A percentile compares a stretch with the other conserved stretches of the same genome.
phyloP scores from a whole-genome alignment of 1,140 invertebrate genomes.

The Anagrus nilaparvatae region DNA sequence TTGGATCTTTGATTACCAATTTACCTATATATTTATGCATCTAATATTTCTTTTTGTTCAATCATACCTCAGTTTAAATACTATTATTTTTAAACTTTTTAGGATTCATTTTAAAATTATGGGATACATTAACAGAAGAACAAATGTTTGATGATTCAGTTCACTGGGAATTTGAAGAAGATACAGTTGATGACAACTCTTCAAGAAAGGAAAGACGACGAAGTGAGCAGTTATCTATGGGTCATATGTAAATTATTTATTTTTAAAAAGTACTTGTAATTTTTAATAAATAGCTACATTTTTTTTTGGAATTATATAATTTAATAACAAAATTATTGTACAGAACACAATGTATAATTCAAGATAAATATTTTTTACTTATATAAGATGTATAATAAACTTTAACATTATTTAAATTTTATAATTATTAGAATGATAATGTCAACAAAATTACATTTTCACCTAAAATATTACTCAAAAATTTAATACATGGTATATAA shows the following conservation, averaged over 20 bases:
- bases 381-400: slow-evolving; percentile 13
- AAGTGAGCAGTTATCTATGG: slow-evolving; percentile 31
- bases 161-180: slow-evolving; percentile 39
- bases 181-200: slow-evolving; percentile 20
- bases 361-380: slow-evolving; percentile 10
- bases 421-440: no score
- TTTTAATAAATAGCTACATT: background rate
- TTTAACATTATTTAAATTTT: no score
- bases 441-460: no score
- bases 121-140: slow-evolving; percentile 35
- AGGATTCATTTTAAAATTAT: slow-evolving; percentile 38
- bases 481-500: slow-evolving; percentile 4
- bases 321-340: slow-evolving; percentile 1
- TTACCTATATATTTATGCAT: no score
- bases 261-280: background rate
- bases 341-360: slow-evolving; percentile 3
- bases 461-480: slow-evolving; percentile 2
- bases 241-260: slow-evolving; percentile 25
- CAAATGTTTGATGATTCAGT: slow-evolving; percentile 40
- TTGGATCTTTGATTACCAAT: no score
- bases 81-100: no score
- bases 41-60: no score
- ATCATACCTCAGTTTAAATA: no score
- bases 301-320: background rate
- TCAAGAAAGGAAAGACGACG: slow-evolving; percentile 19